Conservation (phyloP, 2,797 vertebrate species). For the Chromis chromis region DNA sequence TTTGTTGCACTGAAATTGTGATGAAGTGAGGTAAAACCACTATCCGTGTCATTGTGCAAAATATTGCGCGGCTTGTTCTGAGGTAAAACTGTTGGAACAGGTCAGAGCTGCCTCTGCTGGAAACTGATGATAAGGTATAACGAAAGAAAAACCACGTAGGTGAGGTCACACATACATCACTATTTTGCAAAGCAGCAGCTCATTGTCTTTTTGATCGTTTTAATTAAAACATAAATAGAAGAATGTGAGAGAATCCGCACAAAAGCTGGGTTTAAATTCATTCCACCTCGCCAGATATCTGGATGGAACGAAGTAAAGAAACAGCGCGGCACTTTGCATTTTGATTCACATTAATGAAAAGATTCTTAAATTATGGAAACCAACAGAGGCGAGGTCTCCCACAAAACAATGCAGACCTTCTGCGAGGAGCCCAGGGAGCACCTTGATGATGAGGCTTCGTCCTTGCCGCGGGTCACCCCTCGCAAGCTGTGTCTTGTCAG, state of each 20-base stretch:
- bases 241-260: slow-evolving; percentile 9
- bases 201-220: slow-evolving; percentile 42
- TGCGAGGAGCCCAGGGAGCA: slow-evolving; percentile 34
- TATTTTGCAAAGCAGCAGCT: neutral
- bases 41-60: slow-evolving; percentile 51
- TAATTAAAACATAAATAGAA: slow-evolving; percentile 33
- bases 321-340: slow-evolving; percentile 30
- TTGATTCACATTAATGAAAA: slow-evolving; percentile 40
- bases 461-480: slow-evolving; percentile 43
- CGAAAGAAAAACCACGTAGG: neutral
- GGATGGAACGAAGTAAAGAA: slow-evolving; percentile 4
- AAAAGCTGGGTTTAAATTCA: slow-evolving; percentile 28
- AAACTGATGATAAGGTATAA: slow-evolving; percentile 36
- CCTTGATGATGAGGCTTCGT: slow-evolving; percentile 43
- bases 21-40: slow-evolving; percentile 58
- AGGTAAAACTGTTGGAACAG: slow-evolving; percentile 36
- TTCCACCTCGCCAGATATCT: slow-evolving; percentile 15
- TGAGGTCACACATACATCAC: slow-evolving; percentile 10
- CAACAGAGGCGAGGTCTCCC: slow-evolving; percentile 24
- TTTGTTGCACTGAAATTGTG: slow-evolving; percentile 51
- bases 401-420: slow-evolving; percentile 35
- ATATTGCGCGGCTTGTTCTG: slow-evolving; percentile 23
- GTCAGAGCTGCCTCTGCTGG: slow-evolving; percentile 38
- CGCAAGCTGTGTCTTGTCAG: neutral
- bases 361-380: slow-evolving; percentile 42